Base-by-base conservation (phyloP, 2,888 invertebrate species). In the Synanthedon tipuliformis region DNA sequence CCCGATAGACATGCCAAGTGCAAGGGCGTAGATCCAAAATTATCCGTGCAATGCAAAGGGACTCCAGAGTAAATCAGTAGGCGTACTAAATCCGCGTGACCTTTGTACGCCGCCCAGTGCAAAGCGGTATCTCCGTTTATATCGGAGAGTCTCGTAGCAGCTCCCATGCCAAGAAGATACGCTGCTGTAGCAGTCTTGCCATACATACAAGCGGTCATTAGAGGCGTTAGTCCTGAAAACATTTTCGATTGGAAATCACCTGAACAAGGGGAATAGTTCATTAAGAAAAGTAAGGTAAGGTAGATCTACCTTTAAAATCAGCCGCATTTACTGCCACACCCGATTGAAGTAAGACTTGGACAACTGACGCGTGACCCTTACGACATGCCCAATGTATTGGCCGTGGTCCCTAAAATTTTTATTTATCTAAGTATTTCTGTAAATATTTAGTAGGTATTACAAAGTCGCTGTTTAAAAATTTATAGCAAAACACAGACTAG, bases 381-480 rank as follows among this genome's bases (percentile, higher is more conserved):
- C 96, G 90, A 69, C 96, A 96, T 0, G 97, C 96, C 97, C 97
- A 97, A 73, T 97, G 97, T 58, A 97, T 95, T 1, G 97, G 97
- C 27, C 94, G 89, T 0, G 96, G 96, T 1, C 96, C 96, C 84
- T 86, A 57, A 7, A 10, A 16, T 16, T 16, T 5, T 3, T 27
- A 8, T 27, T 8, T 27, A 27, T 27, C 3, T 18, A 2, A 0
- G 18, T 18, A 18, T 3, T n/a, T n/a, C n/a, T n/a, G n/a, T n/a
- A n/a, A n/a, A n/a, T n/a, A n/a, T n/a, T n/a, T n/a, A n/a, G n/a
- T n/a, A n/a, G n/a, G 3, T 3, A 18, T 2, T 18, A 18, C 18
- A 18, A 27, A 27, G 27, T 27, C 27, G 5, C 27, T 27, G 5
- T 27, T 7, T 27, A 2, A 27, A 27, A 27, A 27, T 27, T 1